phyloP scores from a whole-genome alignment of 1,140 invertebrate genomes.

The Gryon sp. region DNA sequence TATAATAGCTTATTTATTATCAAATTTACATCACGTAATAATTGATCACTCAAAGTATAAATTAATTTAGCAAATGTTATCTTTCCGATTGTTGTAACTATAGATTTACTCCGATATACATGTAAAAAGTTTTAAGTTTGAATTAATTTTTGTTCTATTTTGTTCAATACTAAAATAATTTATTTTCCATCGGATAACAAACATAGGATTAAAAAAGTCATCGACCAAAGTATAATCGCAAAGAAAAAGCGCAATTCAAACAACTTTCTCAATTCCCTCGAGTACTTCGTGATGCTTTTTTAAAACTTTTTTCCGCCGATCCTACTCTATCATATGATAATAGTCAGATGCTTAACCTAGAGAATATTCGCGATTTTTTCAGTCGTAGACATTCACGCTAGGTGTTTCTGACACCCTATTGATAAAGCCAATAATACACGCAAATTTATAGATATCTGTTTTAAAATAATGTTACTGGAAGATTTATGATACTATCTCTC shows the following conservation, averaged over 20 bases:
- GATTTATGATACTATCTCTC: slow-evolving; percentile 34
- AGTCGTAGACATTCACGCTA: slow-evolving; percentile 6
- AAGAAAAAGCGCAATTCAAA: slow-evolving; percentile 26
- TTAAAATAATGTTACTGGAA: slow-evolving; percentile 45
- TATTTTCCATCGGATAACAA: slow-evolving; percentile 13
- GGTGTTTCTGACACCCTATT: slow-evolving; percentile 51
- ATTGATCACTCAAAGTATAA: too few species aligned
- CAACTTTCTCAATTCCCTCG: slow-evolving; percentile 30
- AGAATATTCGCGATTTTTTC: slow-evolving; percentile 48
- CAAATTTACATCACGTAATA: too few species aligned
- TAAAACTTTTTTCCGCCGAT: slow-evolving; percentile 24
- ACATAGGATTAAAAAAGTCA: slow-evolving; percentile 14
- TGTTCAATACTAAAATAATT: slow-evolving; percentile 35
- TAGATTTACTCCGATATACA: too few species aligned
- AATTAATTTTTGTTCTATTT: too few species aligned
- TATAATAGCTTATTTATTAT: too few species aligned
- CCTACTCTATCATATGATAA: slow-evolving; percentile 58
- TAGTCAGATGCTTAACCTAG: slow-evolving; percentile 41
- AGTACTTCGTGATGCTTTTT: slow-evolving; percentile 39
- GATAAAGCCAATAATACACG: slow-evolving; percentile 50
- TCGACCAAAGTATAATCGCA: slow-evolving; percentile 23
- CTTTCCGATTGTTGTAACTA: too few species aligned
- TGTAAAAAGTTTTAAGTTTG: too few species aligned
- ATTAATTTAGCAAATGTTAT: too few species aligned
- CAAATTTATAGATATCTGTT: slow-evolving; percentile 57